A percentile compares a stretch with the other conserved stretches of the same genome.
Evolutionary conservation across 2,888 invertebrate genomes (phyloP).

Genomic region (Chalcosyrphus nemorum): DNA sequence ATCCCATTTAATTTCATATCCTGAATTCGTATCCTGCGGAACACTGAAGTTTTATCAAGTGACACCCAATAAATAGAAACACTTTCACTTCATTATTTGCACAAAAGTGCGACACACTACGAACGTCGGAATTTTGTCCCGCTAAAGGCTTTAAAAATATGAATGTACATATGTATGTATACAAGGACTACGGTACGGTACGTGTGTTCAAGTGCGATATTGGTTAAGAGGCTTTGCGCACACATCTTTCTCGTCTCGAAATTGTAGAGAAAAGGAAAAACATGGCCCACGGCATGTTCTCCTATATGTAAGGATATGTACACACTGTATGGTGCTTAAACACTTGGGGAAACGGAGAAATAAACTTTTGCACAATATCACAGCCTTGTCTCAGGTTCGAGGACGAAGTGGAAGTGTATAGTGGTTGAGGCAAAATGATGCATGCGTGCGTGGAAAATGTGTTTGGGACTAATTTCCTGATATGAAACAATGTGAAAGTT

Average conservation of each 20-base stretch:
- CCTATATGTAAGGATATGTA: not conserved
- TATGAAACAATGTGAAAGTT: conserved; percentile 55
- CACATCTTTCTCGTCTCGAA: conserved; percentile 25
- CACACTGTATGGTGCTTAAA: no score
- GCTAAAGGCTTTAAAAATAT: not conserved
- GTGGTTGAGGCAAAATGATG: conserved; percentile 2
- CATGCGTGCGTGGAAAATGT: conserved; percentile 54
- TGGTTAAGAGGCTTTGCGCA: conserved; percentile 47
- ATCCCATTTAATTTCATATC: conserved; percentile 53
- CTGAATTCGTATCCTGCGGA: conserved; percentile 53
- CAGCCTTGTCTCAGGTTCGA: conserved; percentile 4
- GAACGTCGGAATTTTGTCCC: conserved; percentile 24
- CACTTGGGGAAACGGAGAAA: conserved; percentile 19
- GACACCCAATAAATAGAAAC: conserved; percentile 60
- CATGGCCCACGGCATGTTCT: conserved; percentile 16
- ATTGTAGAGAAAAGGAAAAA: not conserved
- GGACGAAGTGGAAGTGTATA: no score
- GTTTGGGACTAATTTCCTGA: conserved; percentile 57
- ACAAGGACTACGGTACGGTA: not conserved
- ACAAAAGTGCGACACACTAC: conserved; percentile 17
- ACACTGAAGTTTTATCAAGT: conserved; percentile 51
- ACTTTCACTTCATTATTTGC: conserved; percentile 63
- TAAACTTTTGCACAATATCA: conserved; percentile 33
- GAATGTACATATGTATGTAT: not conserved
- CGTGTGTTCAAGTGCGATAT: conserved; percentile 41